phyloP scores from a whole-genome alignment of 2,113 vertebrate genomes.

The Pogonocichla stellata region DNA sequence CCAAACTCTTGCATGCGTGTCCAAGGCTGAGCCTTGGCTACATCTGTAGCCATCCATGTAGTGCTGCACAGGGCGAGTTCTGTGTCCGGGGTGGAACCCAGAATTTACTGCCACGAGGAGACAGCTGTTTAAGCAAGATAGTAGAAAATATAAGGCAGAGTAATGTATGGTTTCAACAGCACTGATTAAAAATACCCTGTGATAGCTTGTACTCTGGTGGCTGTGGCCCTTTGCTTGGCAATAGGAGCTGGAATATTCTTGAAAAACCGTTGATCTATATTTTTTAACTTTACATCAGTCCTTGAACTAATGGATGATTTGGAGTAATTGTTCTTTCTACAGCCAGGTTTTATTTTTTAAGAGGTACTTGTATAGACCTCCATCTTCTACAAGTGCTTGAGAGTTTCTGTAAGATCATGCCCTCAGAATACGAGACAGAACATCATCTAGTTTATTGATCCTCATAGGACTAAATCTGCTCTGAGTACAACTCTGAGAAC shows the following conservation, averaged over 20 bases:
- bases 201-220: not conserved
- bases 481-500: not conserved
- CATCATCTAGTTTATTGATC: not conserved
- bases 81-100: not conserved
- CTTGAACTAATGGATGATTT: not conserved
- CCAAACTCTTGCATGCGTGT: not conserved
- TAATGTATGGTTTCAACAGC: not conserved
- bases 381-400: not conserved
- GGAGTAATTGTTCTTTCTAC: not conserved
- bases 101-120: accelerated
- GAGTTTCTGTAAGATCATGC: not conserved
- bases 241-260: not conserved
- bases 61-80: not conserved
- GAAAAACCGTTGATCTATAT: not conserved
- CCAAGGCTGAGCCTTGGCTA: not conserved
- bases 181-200: not conserved
- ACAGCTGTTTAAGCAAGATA: not conserved
- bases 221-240: not conserved
- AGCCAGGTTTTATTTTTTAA: constrained; percentile 22
- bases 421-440: not conserved
- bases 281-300: not conserved
- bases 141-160: not conserved
- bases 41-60: not conserved
- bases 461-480: not conserved
- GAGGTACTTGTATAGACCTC: not conserved